phyloP scores from a whole-genome alignment of 2,113 vertebrate genomes.

The Alligator mississippiensis region DNA sequence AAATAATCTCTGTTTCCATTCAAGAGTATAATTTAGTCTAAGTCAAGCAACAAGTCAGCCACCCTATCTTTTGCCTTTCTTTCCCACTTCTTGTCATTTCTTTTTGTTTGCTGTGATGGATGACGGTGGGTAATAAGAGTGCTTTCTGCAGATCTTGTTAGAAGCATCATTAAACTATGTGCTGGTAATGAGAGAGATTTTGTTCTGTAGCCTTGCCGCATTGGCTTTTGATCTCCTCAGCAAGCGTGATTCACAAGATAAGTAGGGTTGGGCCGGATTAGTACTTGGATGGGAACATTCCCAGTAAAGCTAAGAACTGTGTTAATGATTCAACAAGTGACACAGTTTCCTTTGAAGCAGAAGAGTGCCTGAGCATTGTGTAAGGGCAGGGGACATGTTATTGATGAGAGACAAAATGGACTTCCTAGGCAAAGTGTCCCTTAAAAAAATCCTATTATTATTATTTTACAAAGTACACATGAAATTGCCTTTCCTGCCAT shows the following conservation, averaged over 20 bases:
- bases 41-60: background rate
- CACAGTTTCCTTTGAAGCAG: too few relatives aligned
- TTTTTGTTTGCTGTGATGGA: background rate
- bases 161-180: background rate
- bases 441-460: background rate
- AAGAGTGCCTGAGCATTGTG: background rate
- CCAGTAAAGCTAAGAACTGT: background rate
- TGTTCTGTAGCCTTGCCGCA: background rate
- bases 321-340: background rate
- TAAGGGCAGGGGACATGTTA: background rate
- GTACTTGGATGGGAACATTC: background rate
- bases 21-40: background rate
- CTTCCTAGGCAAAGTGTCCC: background rate
- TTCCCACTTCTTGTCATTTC: background rate
- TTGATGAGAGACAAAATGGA: background rate
- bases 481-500: background rate
- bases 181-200: background rate
- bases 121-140: background rate
- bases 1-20: background rate
- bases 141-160: accelerated
- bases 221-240: background rate
- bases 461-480: background rate
- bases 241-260: background rate
- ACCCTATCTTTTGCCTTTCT: background rate
- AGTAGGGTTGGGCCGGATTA: too few relatives aligned